These are phyloP conservation scores for Eptesicus fuscus DNA, from an alignment of 2,113 vertebrate genomes.

Conservation along the genomic window DNA sequence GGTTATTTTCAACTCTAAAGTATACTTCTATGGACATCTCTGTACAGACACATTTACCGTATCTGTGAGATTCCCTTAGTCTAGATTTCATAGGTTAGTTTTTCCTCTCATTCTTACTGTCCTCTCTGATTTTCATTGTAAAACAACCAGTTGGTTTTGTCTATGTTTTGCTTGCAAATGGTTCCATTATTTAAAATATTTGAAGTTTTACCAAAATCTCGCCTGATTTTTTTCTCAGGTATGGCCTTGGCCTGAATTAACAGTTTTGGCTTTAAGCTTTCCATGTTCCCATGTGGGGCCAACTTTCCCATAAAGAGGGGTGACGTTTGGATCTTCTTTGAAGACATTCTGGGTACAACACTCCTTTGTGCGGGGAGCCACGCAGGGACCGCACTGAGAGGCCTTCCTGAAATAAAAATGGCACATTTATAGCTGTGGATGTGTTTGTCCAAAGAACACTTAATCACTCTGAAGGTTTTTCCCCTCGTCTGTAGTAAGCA, in stretches of 20 bases:
- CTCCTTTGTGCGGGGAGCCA: constrained; percentile 26
- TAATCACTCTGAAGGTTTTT: constrained; percentile 79
- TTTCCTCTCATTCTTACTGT: not conserved
- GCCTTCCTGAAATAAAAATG: constrained; percentile 66
- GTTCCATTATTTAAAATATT: constrained; percentile 30
- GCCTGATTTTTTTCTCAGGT: not conserved
- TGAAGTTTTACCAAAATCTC: not conserved
- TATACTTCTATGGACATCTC: not conserved
- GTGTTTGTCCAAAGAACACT: constrained; percentile 79
- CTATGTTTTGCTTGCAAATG: not conserved
- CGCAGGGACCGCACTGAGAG: constrained; percentile 22
- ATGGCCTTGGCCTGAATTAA: not conserved
- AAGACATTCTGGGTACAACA: not conserved
- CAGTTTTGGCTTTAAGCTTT: not conserved
- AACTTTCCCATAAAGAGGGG: not conserved
- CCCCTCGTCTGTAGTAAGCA: constrained; percentile 64
- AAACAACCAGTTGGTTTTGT: not conserved
- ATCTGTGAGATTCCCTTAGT: not conserved
- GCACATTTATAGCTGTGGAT: constrained; percentile 68
- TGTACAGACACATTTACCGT: not conserved
- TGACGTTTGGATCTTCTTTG: not conserved
- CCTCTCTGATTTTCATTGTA: not conserved
- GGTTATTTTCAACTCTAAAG: not conserved
- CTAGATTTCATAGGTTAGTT: not conserved
- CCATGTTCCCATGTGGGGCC: not conserved